A percentile compares a stretch with the other conserved stretches of the same genome.
Conservation (phyloP, 2,888 invertebrate genomes). For the Zaprionus bogoriensis region DNA sequence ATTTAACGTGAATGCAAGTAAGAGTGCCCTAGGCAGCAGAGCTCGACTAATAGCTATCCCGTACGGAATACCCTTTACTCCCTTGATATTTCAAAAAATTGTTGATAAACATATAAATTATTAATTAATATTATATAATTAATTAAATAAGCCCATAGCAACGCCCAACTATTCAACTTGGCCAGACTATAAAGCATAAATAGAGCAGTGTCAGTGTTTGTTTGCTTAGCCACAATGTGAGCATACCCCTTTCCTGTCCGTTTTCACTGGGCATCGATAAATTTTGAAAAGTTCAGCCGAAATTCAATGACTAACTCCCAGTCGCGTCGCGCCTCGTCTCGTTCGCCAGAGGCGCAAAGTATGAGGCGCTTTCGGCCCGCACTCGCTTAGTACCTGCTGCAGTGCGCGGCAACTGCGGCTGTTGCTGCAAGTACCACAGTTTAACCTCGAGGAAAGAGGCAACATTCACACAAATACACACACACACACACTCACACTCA, state of each 20-base stretch:
- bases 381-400: constrained; percentile 26
- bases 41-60: background rate
- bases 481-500: constrained; percentile 9
- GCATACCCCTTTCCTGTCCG: background rate
- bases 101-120: too few relatives aligned
- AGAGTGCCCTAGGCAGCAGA: background rate
- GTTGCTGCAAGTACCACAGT: constrained; percentile 23
- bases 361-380: constrained; percentile 27
- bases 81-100: too few relatives aligned
- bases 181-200: too few relatives aligned
- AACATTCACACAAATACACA: constrained; percentile 22
- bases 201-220: too few relatives aligned
- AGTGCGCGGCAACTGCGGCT: too few relatives aligned
- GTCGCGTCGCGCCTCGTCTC: background rate
- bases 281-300: constrained; percentile 47
- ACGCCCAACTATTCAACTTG: too few relatives aligned
- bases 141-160: too few relatives aligned
- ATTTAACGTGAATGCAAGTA: constrained; percentile 31
- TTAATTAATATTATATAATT: too few relatives aligned
- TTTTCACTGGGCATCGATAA: constrained; percentile 8
- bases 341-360: constrained; percentile 34
- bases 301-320: constrained; percentile 46
- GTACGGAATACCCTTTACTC: too few relatives aligned
- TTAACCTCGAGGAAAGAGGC: constrained; percentile 52
- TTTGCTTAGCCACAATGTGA: too few relatives aligned